These are phyloP conservation scores for Pluvianellus socialis DNA, from an alignment of 2,113 vertebrate genomes.

Conservation along the genomic window DNA sequence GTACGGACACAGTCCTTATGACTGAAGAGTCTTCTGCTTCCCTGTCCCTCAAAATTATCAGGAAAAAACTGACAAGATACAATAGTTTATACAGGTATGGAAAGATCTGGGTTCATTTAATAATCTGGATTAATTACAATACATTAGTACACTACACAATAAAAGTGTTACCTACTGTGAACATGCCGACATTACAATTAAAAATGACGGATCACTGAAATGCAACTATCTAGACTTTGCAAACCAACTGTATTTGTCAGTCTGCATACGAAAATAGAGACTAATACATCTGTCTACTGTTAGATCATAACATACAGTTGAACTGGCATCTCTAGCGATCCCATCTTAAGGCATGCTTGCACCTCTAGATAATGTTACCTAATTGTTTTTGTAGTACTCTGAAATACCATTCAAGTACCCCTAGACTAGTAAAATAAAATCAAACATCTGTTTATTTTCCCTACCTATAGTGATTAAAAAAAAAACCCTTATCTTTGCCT, in stretches of 20 bases:
- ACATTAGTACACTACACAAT: neutral
- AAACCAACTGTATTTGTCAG: neutral
- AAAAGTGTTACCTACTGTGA: neutral
- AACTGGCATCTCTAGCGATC: neutral
- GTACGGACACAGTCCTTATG: neutral
- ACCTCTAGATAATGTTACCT: neutral
- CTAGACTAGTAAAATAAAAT: neutral
- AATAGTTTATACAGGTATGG: neutral
- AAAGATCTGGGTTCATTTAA: neutral
- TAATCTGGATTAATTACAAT: neutral
- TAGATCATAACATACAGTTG: neutral
- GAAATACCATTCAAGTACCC: neutral
- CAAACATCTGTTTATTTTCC: neutral
- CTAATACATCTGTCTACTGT: neutral
- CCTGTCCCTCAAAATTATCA: neutral
- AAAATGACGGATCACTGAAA: neutral
- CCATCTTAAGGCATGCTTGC: neutral
- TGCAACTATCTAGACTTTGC: neutral
- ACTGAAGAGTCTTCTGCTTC: neutral
- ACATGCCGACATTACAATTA: neutral
- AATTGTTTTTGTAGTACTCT: neutral
- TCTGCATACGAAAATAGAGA: neutral
- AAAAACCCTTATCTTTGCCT: neutral
- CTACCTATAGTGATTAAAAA: neutral
- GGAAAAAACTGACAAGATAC: neutral